Evolutionary conservation across 53 echinoderm and acorn worm species (phyloP), one percentile per base, ranked within the genome.

Genomic region (Mesocentrotus franciscanus): DNA sequence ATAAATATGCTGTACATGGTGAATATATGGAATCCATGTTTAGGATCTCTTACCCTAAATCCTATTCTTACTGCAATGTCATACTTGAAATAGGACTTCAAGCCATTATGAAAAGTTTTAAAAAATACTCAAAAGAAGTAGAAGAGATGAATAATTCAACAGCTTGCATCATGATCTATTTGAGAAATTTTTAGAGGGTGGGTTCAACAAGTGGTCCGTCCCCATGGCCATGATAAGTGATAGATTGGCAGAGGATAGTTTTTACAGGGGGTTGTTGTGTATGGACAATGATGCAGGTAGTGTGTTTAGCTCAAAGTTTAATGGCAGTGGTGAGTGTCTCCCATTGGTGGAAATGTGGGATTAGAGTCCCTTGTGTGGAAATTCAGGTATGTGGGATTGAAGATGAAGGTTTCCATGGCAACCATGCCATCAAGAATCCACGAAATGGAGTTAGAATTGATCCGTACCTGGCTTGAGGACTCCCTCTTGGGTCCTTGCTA

Each of bases 381-480:
- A 91, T 91, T 20, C 91, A 39, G 91, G 61, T 66, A 11, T 64
- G 92, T n/a, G 75, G 92, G 68, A 56, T 49, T 64, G 11, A 39
- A 92, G 71, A 74, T 22, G 74, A 55, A 13, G 92, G 92, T 92
- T 57, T 29, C 92, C 92, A 27, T 92, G 92, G 92, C 33, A 74
- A 92, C 75, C 13, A 42, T 56, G 71, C 92, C 74, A 92, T 92
- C 92, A 92, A 91, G 91, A 91, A 66, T 39, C 91, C 61, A 29
- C 12, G 64, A 64, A 91, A 91, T 91, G 91, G 66, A 68, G 68
- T 66, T 91, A 91, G 91, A 39, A 91, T 91, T 91, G 91, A 91
- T 91, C 39, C 35, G 18, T 58, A 22, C 68, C 91, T 66, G 64
- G 91, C 30, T 20, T 10, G 34, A 91, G 91, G 33, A 66, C 91